phyloP scores from a whole-genome alignment of 2,797 vertebrate species.

The Brotula barbata region DNA sequence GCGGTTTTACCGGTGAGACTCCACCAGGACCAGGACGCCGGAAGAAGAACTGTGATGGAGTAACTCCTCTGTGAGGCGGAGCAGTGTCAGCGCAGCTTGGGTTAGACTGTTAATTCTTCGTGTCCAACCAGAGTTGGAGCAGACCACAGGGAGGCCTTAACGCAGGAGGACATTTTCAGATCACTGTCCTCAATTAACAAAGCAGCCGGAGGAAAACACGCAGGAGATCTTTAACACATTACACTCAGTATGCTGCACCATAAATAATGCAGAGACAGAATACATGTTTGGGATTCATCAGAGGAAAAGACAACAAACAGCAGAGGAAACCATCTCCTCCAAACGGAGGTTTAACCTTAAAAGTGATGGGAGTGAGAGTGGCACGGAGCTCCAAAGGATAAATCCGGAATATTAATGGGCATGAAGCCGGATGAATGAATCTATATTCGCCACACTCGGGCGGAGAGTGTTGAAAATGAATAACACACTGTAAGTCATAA shows the following conservation, averaged over 20 bases:
- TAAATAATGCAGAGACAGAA: conserved; percentile 60
- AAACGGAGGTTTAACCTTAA: no score
- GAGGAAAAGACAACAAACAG: conserved; percentile 41
- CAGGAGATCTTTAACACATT: conserved; percentile 56
- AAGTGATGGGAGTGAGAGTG: conserved; percentile 1
- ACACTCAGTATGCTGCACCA: conserved; percentile 28
- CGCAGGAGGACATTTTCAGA: conserved; percentile 75
- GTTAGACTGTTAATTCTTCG: conserved; percentile 70
- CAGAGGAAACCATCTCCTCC: no score
- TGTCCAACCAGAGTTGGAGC: conserved; percentile 58
- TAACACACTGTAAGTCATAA: conserved; percentile 42
- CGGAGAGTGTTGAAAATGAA: conserved; percentile 41
- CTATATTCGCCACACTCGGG: conserved; percentile 43
- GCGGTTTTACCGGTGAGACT: conserved; percentile 30
- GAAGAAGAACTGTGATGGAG: no score
- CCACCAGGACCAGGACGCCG: no score
- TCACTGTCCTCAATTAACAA: conserved; percentile 66
- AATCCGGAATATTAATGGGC: conserved; percentile 35
- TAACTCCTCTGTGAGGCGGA: no score
- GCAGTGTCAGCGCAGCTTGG: conserved; percentile 55
- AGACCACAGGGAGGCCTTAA: conserved; percentile 68
- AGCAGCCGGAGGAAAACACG: conserved; percentile 37
- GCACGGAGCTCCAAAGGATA: conserved; percentile 13
- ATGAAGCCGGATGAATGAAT: conserved; percentile 35
- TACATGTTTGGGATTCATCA: conserved; percentile 51